Evolutionary conservation across 2,888 invertebrate species (phyloP).

Genomic region (Mesorhabditis spiculigera): DNA sequence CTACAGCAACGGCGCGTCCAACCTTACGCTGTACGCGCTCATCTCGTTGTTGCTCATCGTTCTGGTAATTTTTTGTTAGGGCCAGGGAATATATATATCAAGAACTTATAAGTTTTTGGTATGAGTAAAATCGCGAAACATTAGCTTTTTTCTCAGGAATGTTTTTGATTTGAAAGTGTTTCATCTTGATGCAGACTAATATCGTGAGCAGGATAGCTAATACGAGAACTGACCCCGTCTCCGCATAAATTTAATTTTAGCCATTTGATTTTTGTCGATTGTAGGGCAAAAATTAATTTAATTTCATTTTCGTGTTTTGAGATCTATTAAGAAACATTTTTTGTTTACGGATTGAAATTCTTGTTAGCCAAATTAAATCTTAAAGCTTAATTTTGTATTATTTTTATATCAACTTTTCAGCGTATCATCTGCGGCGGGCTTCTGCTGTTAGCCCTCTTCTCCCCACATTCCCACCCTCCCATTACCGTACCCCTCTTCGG

Average conservation of each 20-base stretch:
- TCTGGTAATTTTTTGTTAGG: neutral
- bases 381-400: neutral
- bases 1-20: neutral
- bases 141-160: too few species aligned
- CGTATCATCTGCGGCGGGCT: neutral
- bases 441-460: constrained; percentile 1
- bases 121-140: too few species aligned
- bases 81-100: too few species aligned
- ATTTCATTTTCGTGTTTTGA: too few species aligned
- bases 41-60: neutral
- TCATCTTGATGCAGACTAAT: too few species aligned
- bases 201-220: too few species aligned
- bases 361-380: neutral
- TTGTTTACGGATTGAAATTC: neutral
- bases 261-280: too few species aligned
- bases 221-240: too few species aligned
- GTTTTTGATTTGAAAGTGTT: too few species aligned
- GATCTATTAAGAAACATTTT: neutral
- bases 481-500: neutral
- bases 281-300: too few species aligned
- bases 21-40: constrained; percentile 1
- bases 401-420: neutral
- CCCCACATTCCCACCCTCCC: neutral
- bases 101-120: neutral
- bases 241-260: too few species aligned